Percentiles rank a stretch among this genome's conserved stretches.
These are phyloP conservation scores for Scolopax rusticola DNA, from an alignment of 2,797 vertebrate genomes.

Conservation along the genomic window DNA sequence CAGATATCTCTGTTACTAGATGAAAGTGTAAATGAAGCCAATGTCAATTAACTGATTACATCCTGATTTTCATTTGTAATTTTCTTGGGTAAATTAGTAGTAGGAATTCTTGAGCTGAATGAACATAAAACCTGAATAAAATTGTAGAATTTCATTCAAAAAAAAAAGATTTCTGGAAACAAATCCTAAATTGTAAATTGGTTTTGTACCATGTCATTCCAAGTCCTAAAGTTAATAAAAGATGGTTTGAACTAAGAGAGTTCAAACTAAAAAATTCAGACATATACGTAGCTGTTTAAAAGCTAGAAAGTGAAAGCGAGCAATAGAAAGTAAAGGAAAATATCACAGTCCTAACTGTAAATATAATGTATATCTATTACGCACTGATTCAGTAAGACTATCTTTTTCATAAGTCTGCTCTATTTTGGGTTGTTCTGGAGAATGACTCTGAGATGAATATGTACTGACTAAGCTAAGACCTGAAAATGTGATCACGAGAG, in stretches of 20 bases:
- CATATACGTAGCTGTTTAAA: background rate
- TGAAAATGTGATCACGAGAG: background rate
- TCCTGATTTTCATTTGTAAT: background rate
- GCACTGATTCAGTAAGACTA: background rate
- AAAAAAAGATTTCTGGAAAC: background rate
- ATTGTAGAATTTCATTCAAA: background rate
- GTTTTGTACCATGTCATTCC: background rate
- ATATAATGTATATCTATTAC: background rate
- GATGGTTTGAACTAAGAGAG: background rate
- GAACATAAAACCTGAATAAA: background rate
- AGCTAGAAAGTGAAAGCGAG: background rate
- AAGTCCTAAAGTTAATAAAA: background rate
- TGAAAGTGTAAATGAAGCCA: background rate
- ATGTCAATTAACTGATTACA: slow-evolving; percentile 44
- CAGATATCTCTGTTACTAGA: slow-evolving; percentile 40
- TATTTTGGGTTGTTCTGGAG: background rate
- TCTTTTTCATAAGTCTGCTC: background rate
- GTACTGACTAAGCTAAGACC: background rate
- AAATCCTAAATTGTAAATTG: background rate
- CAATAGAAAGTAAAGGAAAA: background rate
- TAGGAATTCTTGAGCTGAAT: background rate
- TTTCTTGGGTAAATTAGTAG: background rate
- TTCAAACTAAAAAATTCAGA: background rate
- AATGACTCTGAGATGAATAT: background rate
- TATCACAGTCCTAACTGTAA: background rate